Evolutionary conservation across 2,888 invertebrate genomes (phyloP), one percentile per base, ranked within the genome.

Genomic region (Chymomyza amoena): DNA sequence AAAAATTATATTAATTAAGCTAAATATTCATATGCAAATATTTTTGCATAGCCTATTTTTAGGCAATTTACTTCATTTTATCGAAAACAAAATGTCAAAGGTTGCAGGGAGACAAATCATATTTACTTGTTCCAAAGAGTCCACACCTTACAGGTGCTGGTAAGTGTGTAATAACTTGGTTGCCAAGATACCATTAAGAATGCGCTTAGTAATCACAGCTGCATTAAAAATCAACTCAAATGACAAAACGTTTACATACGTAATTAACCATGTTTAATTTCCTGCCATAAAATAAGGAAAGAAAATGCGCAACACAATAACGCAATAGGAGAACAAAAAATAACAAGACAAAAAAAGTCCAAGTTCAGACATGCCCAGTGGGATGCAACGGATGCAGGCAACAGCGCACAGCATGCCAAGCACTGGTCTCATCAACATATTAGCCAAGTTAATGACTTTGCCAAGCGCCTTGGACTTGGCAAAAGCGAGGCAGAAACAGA

Each of bases 251-350:
- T 75, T 83, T 81, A 84, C 75, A 70, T 78, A 72, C 72, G 73
- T 79, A 86, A 84, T 84, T 84, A 84, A 73, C 69, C 71, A 72
- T 67, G 73, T 65, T 84, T 74, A 84, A 82, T 82, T 82, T 82
- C 83, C 87, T 84, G 73, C 50, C 72, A 65, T 65, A 63, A 72
- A 62, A 66, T 28, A 36, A 45, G 60, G 20, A 64, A 32, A 28
- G 16, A 59, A 36, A 28, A 62, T 52, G 67, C 64, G 59, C 68
- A 45, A 9, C 45, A 5, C 56, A 39, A 25, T 57, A 16, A 61
- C n/a, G 57, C 51, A 25, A 32, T 66, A 10, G n/a, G 45, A 45
- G 61, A 59, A 66, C 56, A 61, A 20, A 54, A 32, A 7, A 28
- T 66, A 59, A n/a, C 51, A 62, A 25, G 25, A 60, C 39, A 59